These are phyloP conservation scores for Nephrotoma guestfalica DNA, from an alignment of 2,888 invertebrate genomes.

Conservation along the genomic window DNA sequence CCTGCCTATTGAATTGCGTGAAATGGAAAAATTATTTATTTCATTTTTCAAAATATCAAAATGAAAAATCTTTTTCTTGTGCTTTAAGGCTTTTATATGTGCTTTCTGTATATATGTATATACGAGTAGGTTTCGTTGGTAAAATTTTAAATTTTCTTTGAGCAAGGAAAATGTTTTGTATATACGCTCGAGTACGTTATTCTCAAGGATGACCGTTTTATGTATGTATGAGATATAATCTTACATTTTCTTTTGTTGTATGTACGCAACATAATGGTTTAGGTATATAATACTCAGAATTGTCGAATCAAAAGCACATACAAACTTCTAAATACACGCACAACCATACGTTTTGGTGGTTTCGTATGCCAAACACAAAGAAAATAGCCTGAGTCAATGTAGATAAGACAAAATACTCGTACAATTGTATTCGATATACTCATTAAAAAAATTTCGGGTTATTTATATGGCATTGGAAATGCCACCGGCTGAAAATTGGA, in stretches of 20 bases:
- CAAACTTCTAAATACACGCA: background rate
- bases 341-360: background rate
- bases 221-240: background rate
- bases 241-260: background rate
- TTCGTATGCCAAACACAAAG: background rate
- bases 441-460: background rate
- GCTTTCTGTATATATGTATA: background rate
- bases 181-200: background rate
- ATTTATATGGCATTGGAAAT: background rate
- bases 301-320: background rate
- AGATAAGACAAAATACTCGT: background rate
- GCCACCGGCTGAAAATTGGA: background rate
- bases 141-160: background rate
- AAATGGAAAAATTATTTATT: background rate
- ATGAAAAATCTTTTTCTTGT: background rate
- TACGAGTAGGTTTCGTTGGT: background rate
- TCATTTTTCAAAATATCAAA: background rate
- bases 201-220: background rate
- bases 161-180: background rate
- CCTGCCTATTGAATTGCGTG: background rate
- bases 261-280: background rate
- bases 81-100: background rate
- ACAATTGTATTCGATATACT: background rate
- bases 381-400: background rate
- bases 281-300: background rate